Evolutionary conservation across 1,140 invertebrate species (phyloP), one percentile per base, ranked within the genome.

Genomic region (Pararge aegeria): DNA sequence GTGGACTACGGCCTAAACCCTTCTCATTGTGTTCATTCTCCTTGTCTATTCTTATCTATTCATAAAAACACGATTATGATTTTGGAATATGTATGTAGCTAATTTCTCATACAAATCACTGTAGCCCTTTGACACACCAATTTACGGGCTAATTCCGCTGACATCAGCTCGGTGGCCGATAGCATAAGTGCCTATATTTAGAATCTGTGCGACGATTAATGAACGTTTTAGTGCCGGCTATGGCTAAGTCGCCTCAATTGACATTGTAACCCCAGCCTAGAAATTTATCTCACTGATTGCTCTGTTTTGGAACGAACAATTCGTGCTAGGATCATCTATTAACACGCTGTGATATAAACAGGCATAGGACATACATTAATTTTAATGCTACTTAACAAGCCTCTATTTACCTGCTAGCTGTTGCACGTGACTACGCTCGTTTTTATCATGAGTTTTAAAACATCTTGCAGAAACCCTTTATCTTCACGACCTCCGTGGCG

Each of bases 121-220:
- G 27, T 34, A 48, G 40, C 55, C 61, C 61, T 63, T 63, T 63
- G 61, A 63, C 61, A 63, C 50, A 53, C 38, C 62, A 67, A 66
- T 66, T 66, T 68, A 71, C 38, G 44, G 27, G 46, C 44, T 63
- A 66, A 60, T 67, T 64, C 46, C 53, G 66, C 77, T 87, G 78
- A 88, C 82, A 83, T 88, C 83, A 86, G 75, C 59, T 37, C 68
- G 61, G 73, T 75, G 68, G 67, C 53, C 53, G 64, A 79, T 83
- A 80, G 76, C 83, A 85, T 88, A 86, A 88, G 71, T 75, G 74
- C 72, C 83, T 88, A 88, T 88, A 87, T 88, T 88, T 88, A 88
- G 85, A 88, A 88, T 85, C 82, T 70, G 75, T 77, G 79, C 75
- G 52, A 64, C 72, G 71, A 83, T 84, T 83, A 85, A 87, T 84